A percentile compares a stretch with the other conserved stretches of the same genome.
These are phyloP conservation scores for Kryptopterus vitreolus DNA, from an alignment of 2,797 vertebrate genomes.

Conservation along the genomic window DNA sequence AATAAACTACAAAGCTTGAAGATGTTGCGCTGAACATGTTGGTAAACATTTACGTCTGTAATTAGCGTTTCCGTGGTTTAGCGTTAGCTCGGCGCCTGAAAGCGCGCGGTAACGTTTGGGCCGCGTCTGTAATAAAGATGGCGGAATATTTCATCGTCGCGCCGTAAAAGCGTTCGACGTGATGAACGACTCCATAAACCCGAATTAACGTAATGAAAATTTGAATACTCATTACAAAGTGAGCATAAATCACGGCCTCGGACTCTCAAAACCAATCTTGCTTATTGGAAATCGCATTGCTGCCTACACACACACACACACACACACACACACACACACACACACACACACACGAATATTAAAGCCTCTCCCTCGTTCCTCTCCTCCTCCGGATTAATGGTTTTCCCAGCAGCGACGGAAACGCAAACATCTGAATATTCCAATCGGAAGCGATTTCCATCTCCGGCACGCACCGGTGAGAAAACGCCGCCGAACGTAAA, in stretches of 20 bases:
- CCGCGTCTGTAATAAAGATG: slow-evolving; percentile 28
- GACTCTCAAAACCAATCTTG: slow-evolving; percentile 40
- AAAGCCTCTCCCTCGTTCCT: slow-evolving; percentile 30
- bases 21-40: neutral
- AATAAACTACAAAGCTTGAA: neutral
- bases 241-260: slow-evolving; percentile 32
- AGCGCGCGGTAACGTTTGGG: neutral
- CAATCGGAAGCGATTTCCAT: slow-evolving; percentile 42
- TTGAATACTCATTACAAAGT: slow-evolving; percentile 47
- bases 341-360: slow-evolving; percentile 45
- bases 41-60: neutral
- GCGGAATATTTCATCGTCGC: slow-evolving; percentile 46
- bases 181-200: slow-evolving; percentile 42
- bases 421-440: slow-evolving; percentile 58
- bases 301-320: slow-evolving; percentile 39
- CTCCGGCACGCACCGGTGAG: slow-evolving; percentile 45
- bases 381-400: slow-evolving; percentile 32
- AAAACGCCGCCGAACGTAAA: slow-evolving; percentile 30
- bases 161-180: slow-evolving; percentile 33
- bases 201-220: slow-evolving; percentile 48
- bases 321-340: slow-evolving; percentile 35
- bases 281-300: slow-evolving; percentile 44
- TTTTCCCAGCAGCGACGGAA: slow-evolving; percentile 47
- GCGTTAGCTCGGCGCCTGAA: slow-evolving; percentile 15
- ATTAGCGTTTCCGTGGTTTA: neutral